These are phyloP conservation scores for Boloria euphrosyne DNA, from an alignment of 2,888 invertebrate genomes.

Conservation along the genomic window DNA sequence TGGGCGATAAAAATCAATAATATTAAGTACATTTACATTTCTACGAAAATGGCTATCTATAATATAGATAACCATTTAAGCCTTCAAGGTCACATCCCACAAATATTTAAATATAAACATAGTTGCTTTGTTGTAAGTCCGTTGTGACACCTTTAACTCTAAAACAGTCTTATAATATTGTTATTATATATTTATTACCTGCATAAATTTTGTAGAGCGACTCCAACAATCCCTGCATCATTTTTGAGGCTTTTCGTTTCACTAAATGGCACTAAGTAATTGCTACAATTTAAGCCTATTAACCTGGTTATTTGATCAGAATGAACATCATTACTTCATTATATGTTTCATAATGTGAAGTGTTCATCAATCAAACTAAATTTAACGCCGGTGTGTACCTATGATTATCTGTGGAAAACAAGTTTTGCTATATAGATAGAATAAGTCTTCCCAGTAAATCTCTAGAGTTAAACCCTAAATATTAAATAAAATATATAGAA, in stretches of 20 bases:
- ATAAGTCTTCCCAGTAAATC: conserved; percentile 6
- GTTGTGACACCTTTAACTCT: not conserved
- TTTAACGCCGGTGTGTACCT: conserved; percentile 18
- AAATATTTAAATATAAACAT: conserved; percentile 5
- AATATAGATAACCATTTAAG: too few species aligned
- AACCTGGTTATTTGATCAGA: conserved; percentile 26
- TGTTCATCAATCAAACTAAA: conserved; percentile 47
- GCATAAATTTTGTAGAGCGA: conserved; percentile 75
- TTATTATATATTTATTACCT: conserved; percentile 61
- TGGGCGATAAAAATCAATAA: too few species aligned
- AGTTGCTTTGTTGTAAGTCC: not conserved
- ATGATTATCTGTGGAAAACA: conserved; percentile 19
- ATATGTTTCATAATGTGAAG: conserved; percentile 58
- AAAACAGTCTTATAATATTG: not conserved
- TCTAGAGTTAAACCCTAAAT: conserved; percentile 2
- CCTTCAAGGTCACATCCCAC: too few species aligned
- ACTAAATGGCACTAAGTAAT: conserved; percentile 50
- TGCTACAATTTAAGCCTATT: conserved; percentile 15
- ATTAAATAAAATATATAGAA: conserved; percentile 46
- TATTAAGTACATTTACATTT: too few species aligned
- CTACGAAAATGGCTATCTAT: too few species aligned
- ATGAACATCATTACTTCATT: conserved; percentile 53
- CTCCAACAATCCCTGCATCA: conserved; percentile 79
- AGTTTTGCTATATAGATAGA: conserved; percentile 11
- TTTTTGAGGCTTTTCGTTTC: conserved; percentile 56